Base-by-base conservation (phyloP, 2,888 invertebrate genomes). In the Aphidius colemani region DNA sequence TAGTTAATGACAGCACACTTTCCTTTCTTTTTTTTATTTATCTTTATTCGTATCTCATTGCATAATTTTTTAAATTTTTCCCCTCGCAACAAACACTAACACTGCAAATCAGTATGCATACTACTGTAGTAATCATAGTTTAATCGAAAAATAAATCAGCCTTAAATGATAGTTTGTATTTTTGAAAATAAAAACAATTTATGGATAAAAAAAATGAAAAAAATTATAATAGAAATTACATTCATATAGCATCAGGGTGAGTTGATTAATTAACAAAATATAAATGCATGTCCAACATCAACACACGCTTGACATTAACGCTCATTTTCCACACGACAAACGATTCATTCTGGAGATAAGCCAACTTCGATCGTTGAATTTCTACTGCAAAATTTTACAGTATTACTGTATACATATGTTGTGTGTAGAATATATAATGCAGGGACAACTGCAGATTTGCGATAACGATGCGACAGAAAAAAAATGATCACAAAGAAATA, bases 231-330 rank as follows among this genome's bases (percentile, higher is more conserved):
- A 30, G 30, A 30, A 18, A 18, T 18, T 18, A 5, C 5, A n/a
- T n/a, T n/a, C n/a, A 30, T 30, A 2, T 30, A 30, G 4, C 30
- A 30, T 30, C 30, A 30, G 30, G 30, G 30, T 30, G 30, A 30
- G 30, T 30, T 30, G 30, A 30, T 30, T 30, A 30, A 30, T 30
- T 30, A 30, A 30, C 30, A 30, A 30, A 30, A 30, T 30, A 30
- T 30, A 30, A 30, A 30, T 30, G 30, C 30, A 30, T 30, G 30
- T 30, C 30, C 30, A 30, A 40, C 41, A 7, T 9, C 49, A 13
- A 43, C 40, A 41, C 40, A 60, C 60, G 56, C 65, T 65, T 58
- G 58, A 65, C 61, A 61, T 65, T 65, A 65, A 65, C 61, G 57
- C 57, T 65, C 60, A 48, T 65, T 65, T 65, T 53, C 9, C 57